A percentile compares a stretch with the other conserved stretches of the same genome.
These are phyloP conservation scores for Apomyelois bistriatella DNA, from an alignment of 2,888 invertebrate genomes.

Conservation along the genomic window DNA sequence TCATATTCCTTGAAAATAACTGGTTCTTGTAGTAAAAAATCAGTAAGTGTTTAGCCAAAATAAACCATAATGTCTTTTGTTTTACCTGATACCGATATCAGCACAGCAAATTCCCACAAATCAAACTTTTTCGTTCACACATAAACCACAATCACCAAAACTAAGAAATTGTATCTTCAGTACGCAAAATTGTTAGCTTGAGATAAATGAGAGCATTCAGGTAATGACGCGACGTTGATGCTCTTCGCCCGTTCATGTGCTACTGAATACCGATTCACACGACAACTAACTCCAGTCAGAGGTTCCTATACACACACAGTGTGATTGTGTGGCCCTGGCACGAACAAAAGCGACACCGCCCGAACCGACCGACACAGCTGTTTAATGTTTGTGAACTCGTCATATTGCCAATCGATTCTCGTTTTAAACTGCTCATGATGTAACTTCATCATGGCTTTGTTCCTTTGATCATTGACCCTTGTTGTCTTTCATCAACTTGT, in stretches of 20 bases:
- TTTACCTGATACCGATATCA: neutral
- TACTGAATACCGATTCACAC: constrained; percentile 25
- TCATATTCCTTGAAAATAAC: neutral
- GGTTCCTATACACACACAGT: constrained; percentile 32
- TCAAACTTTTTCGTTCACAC: constrained; percentile 5
- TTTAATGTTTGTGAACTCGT: constrained; percentile 69
- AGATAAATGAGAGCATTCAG: neutral
- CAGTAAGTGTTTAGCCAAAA: neutral
- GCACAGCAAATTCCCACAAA: neutral
- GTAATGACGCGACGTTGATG: neutral
- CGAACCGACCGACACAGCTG: constrained; percentile 61
- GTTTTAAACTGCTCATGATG: constrained; percentile 38
- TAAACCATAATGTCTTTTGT: neutral
- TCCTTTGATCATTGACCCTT: constrained; percentile 1
- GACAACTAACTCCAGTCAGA: constrained; percentile 51
- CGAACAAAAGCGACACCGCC: constrained; percentile 59
- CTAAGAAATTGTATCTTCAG: neutral
- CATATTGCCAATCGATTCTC: constrained; percentile 60
- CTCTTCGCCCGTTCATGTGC: constrained; percentile 9
- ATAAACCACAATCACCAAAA: neutral
- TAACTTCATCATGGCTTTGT: constrained; percentile 28
- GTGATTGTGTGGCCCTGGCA: constrained; percentile 31
- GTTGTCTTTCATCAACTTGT: neutral
- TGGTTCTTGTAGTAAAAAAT: neutral
- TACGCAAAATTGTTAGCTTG: neutral